Base-by-base conservation (phyloP, 2,113 vertebrate species). In the Polypterus bichir region DNA sequence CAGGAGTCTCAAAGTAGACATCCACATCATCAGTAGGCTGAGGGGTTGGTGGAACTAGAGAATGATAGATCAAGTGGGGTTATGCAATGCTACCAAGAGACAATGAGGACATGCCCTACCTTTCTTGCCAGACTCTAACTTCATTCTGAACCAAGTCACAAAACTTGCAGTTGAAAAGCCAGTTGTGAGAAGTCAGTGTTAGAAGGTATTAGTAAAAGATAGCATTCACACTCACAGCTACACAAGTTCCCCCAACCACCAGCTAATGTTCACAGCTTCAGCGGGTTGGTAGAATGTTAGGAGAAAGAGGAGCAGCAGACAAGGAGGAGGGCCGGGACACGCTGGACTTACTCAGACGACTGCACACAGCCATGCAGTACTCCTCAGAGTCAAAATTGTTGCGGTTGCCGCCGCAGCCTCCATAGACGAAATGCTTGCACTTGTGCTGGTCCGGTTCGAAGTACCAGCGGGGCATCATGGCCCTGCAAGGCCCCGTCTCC, bases 341-440 rank as follows among this genome's bases (percentile, higher is more conserved):
- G 77, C 80, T 67, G 69, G 78, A 94, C 93, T 94, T 93, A 98
- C 94, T 92, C 83, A 93, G 90, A 79, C 84, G 82, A 79, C 89
- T 92, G 92, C 94, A 98, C 75, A 93, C 91, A 73, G 90, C 88
- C 91, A 94, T 89, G 90, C 94, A 98, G 92, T 94, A 92, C 59
- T 95, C 92, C 92, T 95, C 90, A 67, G 92, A 92, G 86, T 94
- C 90, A 91, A 98, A 98, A 91, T 97, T 98, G 92, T 98, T 98
- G 88, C 92, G 90, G 90, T 98, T 98, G 83, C 94, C 94, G 75
- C 87, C 91, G 64, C 94, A 98, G 91, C 94, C 94, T 75, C 94
- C 94, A 70, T 97, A 97, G 79, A 89, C 86, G 91, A 98, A 98
- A 79, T 81, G 91, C 78, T 89, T 67, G 65, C 94, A 98, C 74